These are phyloP conservation scores for Epinotia nisella DNA, from an alignment of 2,888 invertebrate species.

Conservation along the genomic window DNA sequence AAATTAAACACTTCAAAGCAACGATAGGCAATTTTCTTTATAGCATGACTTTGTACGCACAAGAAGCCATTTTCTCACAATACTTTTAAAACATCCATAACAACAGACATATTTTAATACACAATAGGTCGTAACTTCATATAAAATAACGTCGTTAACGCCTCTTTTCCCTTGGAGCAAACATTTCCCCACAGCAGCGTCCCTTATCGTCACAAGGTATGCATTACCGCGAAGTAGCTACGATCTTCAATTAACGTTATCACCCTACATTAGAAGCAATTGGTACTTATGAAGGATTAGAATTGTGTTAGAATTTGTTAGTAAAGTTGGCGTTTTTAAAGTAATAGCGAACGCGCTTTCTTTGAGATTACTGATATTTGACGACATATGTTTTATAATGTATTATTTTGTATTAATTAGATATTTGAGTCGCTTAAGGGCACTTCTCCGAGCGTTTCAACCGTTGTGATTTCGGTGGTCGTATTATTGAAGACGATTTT, in stretches of 20 bases:
- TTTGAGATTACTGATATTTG: too few relatives aligned
- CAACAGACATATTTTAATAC: neutral
- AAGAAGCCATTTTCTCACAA: constrained; percentile 5
- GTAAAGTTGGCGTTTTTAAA: too few relatives aligned
- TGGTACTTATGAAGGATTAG: neutral
- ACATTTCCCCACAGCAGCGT: constrained; percentile 8
- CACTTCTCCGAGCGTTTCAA: too few relatives aligned
- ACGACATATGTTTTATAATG: too few relatives aligned
- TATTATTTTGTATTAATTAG: too few relatives aligned
- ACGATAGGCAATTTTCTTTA: neutral
- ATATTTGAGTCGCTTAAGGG: too few relatives aligned
- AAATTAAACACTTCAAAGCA: neutral
- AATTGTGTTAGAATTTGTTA: neutral
- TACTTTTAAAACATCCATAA: constrained; percentile 15
- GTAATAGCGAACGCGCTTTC: too few relatives aligned
- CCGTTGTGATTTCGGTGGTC: too few relatives aligned
- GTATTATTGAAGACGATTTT: too few relatives aligned
- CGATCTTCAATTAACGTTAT: constrained; percentile 14
- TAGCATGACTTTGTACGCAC: neutral
- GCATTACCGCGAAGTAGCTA: constrained; percentile 7
- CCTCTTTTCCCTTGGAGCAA: neutral
- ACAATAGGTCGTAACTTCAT: neutral
- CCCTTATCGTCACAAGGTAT: constrained; percentile 12
- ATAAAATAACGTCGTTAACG: neutral
- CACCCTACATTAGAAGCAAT: neutral